Conservation (phyloP, 1,140 invertebrate species). For the Trachymyrmex septentrionalis region DNA sequence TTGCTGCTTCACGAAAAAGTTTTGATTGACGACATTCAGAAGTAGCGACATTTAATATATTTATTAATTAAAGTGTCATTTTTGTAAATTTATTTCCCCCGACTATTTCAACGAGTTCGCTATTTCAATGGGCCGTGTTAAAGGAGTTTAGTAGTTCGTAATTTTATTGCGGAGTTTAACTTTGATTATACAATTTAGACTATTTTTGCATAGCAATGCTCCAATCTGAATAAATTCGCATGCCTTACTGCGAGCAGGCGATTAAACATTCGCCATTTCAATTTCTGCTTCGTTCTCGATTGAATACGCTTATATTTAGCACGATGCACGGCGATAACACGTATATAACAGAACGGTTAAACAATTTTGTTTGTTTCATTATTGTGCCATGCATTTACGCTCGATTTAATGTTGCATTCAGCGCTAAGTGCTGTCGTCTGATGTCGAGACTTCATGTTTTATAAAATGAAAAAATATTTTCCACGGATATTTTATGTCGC, state of each 20-base stretch:
- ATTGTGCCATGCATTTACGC: neutral
- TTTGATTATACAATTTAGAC: slow-evolving; percentile 29
- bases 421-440: neutral
- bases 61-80: slow-evolving; percentile 1
- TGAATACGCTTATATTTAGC: slow-evolving; percentile 28
- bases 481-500: neutral
- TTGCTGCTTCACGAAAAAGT: neutral
- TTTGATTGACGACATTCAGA: neutral
- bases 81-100: neutral
- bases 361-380: slow-evolving; percentile 31
- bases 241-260: neutral
- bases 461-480: neutral
- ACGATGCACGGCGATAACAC: slow-evolving; percentile 14
- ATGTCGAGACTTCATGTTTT: neutral
- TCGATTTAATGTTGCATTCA: slow-evolving; percentile 10
- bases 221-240: slow-evolving; percentile 55
- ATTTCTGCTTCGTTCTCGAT: slow-evolving; percentile 12
- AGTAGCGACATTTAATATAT: neutral
- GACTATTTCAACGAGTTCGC: neutral
- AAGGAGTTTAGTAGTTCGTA: neutral
- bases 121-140: neutral
- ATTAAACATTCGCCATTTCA: slow-evolving; percentile 49
- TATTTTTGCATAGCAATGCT: slow-evolving; percentile 36
- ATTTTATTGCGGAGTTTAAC: slow-evolving; percentile 5
- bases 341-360: slow-evolving; percentile 34